Evolutionary conservation across 30 jellyfish, hydroid and myxozoan species (phyloP).

Genomic region (Hydractinia echinata): DNA sequence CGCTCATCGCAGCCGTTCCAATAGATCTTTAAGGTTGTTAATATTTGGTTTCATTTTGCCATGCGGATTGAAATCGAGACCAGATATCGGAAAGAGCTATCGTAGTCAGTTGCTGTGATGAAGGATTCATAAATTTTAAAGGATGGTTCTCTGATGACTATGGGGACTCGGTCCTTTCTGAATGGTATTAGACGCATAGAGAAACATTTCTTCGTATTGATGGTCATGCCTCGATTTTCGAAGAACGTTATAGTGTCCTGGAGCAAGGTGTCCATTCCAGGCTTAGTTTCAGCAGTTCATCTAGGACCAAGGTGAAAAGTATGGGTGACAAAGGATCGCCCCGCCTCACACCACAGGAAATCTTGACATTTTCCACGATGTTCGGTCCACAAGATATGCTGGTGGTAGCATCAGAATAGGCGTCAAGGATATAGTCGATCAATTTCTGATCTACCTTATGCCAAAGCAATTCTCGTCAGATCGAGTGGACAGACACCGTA

Average conservation of each 20-base stretch:
- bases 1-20: too few species aligned
- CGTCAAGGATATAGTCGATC: not conserved
- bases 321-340: conserved; percentile 1
- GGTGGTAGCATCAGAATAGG: not conserved
- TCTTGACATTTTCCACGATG: not conserved
- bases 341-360: not conserved
- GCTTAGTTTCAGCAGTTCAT: not conserved
- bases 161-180: too few species aligned
- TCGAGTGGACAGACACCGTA: not conserved
- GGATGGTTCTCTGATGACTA: too few species aligned
- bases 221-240: not conserved
- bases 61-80: too few species aligned
- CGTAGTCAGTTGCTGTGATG: too few species aligned
- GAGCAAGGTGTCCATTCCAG: not conserved
- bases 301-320: not conserved
- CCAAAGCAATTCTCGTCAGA: not conserved
- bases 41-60: too few species aligned
- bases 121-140: too few species aligned
- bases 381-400: not conserved
- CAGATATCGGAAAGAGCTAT: too few species aligned
- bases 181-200: not conserved
- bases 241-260: not conserved
- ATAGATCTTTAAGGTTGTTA: too few species aligned
- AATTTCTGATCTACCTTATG: not conserved
- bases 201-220: not conserved